Evolutionary conservation across 2,113 vertebrate genomes (phyloP), one percentile per base, ranked within the genome.

Genomic region (Antigone vipio): DNA sequence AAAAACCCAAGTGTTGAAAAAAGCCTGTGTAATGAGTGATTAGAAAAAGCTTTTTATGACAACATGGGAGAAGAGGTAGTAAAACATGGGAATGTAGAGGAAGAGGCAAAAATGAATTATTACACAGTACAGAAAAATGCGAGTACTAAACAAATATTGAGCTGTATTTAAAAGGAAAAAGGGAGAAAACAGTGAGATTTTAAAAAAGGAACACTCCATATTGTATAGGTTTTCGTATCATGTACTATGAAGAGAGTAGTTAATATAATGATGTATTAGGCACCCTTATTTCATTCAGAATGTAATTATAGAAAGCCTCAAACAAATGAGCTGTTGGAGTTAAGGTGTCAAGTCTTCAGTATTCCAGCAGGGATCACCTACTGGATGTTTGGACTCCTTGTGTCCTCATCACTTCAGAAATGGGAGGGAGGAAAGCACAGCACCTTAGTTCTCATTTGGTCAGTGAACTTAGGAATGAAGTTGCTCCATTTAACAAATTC

Each of bases 401-500:
- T 49, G 38, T 53, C 38, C 52, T 85, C 27, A 60, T 60, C 66
- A 3, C 42, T 76, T 84, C 67, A 88, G 75, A 76, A 94, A 56
- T 6, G 5, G 19, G 19, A 80, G 29, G n/a, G 68, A 86, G 38
- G 92, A 73, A 86, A 80, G 38, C 16, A 2, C 21, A 56, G 35
- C 50, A 32, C 29, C 30, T 1, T 14, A 40, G 35, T n/a, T 79
- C 44, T 82, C 26, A 4, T 89, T 92, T 1, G 3, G 23, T 90
- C 78, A 85, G 49, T 77, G 59, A 81, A 71, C 1, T 9, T 56
- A 74, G 38, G 47, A 89, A 82, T 75, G 66, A 72, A 64, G 85
- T 95, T 94, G 92, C 79, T 93, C 71, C 79, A 93, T 88, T 93
- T 79, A 83, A 52, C 56, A 73, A 93, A 86, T 83, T 95, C 75